Base-by-base conservation (phyloP, 2,797 vertebrate genomes). In the Ara ararauna region DNA sequence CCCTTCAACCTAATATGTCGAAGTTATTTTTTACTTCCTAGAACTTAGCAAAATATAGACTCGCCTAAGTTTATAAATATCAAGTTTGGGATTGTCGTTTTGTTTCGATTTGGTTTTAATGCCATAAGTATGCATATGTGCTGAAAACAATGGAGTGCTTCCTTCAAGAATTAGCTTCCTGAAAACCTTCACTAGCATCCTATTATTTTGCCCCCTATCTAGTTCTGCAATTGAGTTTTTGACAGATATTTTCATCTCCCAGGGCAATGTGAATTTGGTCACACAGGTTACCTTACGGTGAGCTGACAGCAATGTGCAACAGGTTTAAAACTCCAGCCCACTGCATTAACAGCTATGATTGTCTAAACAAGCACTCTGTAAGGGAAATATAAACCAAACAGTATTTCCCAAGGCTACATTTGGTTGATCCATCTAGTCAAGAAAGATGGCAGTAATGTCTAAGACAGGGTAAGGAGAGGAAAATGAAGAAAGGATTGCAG, bases 91-190 rank as follows among this genome's bases (percentile, higher is more conserved):
- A 70, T 9, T 3, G 11, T 24, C 9, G 32, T 23, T 40, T 14
- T 24, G 20, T 38, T 54, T 44, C 13, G 15, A 11, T 36, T 58
- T 34, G n/a, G n/a, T 13, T 4, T 42, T 13, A 75, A 11, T 61
- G 34, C 13, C 10, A 0, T 48, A 40, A 64, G 22, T 23, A 26
- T 29, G 4, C 3, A 2, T 15, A 16, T 10, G 13, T 50, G 45
- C 65, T 36, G 45, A 74, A 88, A 91, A 45, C 11, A 8, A 17
- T 13, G 8, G 18, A 40, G 9, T 27, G 16, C 10, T 71, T 80
- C 34, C 34, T 60, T 67, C 32, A 48, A 44, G 27, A 82, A 36
- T 32, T 45, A 32, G 8, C 50, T 62, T 71, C 67, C 34, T 45
- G n/a, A 54, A 76, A 85, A 60, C 42, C 29, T 58, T 48, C 11